Conservation (phyloP, 2,113 vertebrate genomes). For the Pithys albifrons region DNA sequence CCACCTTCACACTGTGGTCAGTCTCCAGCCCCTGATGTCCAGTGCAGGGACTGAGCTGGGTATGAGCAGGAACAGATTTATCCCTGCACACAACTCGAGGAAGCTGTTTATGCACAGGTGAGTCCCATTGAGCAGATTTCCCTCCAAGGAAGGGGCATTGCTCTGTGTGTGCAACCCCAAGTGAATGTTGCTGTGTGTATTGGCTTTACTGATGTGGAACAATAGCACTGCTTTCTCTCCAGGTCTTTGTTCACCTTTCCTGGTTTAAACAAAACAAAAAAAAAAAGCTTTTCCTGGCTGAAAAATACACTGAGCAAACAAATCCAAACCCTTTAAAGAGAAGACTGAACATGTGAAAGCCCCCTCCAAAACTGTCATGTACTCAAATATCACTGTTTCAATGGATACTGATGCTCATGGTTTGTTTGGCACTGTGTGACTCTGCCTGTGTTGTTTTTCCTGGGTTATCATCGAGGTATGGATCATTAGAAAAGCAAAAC, state of each 20-base stretch:
- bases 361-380: neutral
- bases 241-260: neutral
- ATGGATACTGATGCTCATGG: neutral
- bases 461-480: neutral
- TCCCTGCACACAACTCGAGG: accelerated
- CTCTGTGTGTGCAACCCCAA: neutral
- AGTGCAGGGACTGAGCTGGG: neutral
- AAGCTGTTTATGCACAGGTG: neutral
- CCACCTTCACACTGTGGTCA: accelerated
- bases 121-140: neutral
- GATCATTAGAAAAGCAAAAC: neutral
- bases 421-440: neutral
- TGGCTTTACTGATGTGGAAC: neutral
- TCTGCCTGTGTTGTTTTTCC: neutral
- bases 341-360: neutral
- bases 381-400: neutral
- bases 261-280: neutral
- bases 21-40: neutral
- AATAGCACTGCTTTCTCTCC: neutral
- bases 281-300: neutral
- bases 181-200: neutral
- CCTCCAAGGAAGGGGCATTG: neutral
- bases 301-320: neutral
- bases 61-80: too few relatives aligned
- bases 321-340: neutral